Base-by-base conservation (phyloP, 2,888 invertebrate species). In the Philereme vetulata region DNA sequence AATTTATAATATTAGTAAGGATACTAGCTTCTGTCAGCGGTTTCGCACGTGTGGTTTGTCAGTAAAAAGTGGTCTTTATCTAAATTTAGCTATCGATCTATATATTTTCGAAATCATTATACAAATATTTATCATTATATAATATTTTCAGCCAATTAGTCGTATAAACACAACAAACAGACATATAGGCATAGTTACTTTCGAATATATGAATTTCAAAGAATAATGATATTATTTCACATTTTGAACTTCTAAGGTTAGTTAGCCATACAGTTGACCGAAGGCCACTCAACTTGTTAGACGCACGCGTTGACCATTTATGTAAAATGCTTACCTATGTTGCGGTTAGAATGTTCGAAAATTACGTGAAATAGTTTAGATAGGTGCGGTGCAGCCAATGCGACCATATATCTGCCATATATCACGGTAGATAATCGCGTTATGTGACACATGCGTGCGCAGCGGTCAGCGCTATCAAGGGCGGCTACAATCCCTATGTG, bases 401-500 rank as follows among this genome's bases (percentile, higher is more conserved):
- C 35, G 55, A 21, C 8, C 42, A 60, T 66, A 62, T 61, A 55
- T 58, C 66, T 54, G 53, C 62, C 68, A 72, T 72, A 72, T 65
- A 70, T 69, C 69, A 72, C 63, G 54, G 59, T 60, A 21, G 21
- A 21, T 21, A 62, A 66, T 65, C 56, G 64, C 58, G 62, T 54
- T 61, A 54, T 51, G 51, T 60, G 71, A 67, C 72, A 74, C 74
- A 80, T 79, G 79, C 76, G 78, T 68, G 72, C 76, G 74, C 69
- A 79, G 81, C 81, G 80, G 81, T 78, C 74, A 67, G 72, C 78
- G 72, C 21, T 21, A 81, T 74, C 90, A 91, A 91, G 90, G 90
- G 90, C 90, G 85, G 71, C 86, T 85, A 90, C 91, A 88, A 90
- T 90, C 90, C 88, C 90, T 86, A 77, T 64, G 64, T 52, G 56